A percentile compares a stretch with the other conserved stretches of the same genome.
Evolutionary conservation across 2,888 invertebrate genomes (phyloP).

Genomic region (Ormyrus nitidulus): DNA sequence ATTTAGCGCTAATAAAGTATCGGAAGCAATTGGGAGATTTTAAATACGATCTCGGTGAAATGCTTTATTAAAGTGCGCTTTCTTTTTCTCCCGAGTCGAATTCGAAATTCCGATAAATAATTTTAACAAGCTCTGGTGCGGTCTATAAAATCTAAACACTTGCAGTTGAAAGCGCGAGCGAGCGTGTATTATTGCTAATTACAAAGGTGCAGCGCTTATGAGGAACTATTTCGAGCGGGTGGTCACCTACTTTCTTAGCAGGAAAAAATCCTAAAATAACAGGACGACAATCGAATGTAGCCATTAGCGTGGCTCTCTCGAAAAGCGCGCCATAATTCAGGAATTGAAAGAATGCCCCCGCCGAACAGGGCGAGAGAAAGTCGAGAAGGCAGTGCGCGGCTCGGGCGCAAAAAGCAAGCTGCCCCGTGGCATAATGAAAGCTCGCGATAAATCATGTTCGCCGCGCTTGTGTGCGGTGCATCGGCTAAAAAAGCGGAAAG

Average conservation of each 20-base stretch:
- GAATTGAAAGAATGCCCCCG: constrained; percentile 11
- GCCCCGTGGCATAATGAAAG: constrained; percentile 34
- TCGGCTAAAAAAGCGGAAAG: not conserved
- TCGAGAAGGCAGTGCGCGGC: constrained; percentile 7
- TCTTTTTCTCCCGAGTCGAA: not conserved
- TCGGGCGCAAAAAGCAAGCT: constrained; percentile 13
- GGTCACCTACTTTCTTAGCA: too few relatives aligned
- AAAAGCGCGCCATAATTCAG: constrained; percentile 21
- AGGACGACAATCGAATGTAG: too few relatives aligned
- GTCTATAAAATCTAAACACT: too few relatives aligned
- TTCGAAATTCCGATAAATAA: too few relatives aligned
- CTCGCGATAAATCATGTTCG: constrained; percentile 35
- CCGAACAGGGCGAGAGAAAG: not conserved
- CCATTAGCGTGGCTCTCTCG: too few relatives aligned
- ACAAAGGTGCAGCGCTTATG: too few relatives aligned
- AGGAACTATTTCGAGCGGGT: too few relatives aligned
- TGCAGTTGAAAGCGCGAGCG: too few relatives aligned
- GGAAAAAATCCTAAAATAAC: too few relatives aligned
- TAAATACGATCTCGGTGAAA: not conserved
- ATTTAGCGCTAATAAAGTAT: constrained; percentile 43
- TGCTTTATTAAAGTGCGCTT: not conserved
- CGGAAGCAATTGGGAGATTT: constrained; percentile 10
- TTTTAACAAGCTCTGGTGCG: too few relatives aligned
- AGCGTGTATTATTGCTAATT: too few relatives aligned
- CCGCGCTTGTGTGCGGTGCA: not conserved